phyloP scores from a whole-genome alignment of 2,888 invertebrate species.

The Drosophila setosimentum region DNA sequence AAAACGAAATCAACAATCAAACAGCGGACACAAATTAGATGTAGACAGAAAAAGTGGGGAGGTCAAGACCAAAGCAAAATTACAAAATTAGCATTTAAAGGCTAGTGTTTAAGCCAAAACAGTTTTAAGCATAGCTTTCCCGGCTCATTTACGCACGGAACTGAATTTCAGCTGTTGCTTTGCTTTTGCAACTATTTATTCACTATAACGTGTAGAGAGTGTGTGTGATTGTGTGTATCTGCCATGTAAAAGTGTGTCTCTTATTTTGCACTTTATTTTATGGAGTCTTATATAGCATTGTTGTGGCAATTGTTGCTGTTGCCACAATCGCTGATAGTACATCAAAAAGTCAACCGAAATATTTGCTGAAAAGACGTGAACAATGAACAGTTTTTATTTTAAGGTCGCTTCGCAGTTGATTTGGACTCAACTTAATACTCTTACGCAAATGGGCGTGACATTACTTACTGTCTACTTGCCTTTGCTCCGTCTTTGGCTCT shows the following conservation, averaged over 20 bases:
- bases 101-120: conserved; percentile 21
- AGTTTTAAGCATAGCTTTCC: background rate
- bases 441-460: conserved; percentile 67
- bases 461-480: background rate
- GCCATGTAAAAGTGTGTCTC: conserved; percentile 7
- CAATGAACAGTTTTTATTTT: conserved; percentile 52
- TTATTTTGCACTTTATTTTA: conserved; percentile 32
- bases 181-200: conserved; percentile 24
- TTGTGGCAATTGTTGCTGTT: conserved; percentile 18
- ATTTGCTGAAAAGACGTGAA: conserved; percentile 36
- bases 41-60: background rate
- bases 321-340: conserved; percentile 26
- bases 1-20: conserved; percentile 19
- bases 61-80: conserved; percentile 25
- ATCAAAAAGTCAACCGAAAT: conserved; percentile 38
- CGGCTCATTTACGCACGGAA: background rate
- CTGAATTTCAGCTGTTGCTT: conserved; percentile 9
- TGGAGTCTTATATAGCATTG: conserved; percentile 11
- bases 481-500: conserved; percentile 6
- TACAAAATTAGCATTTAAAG: conserved; percentile 28
- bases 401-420: conserved; percentile 65
- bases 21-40: background rate
- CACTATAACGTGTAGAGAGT: conserved; percentile 4
- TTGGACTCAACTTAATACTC: conserved; percentile 36
- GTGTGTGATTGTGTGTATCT: background rate